A percentile compares a stretch with the other conserved stretches of the same genome.
Conservation (phyloP, 1,140 invertebrate genomes). For the Cotesia glomerata region DNA sequence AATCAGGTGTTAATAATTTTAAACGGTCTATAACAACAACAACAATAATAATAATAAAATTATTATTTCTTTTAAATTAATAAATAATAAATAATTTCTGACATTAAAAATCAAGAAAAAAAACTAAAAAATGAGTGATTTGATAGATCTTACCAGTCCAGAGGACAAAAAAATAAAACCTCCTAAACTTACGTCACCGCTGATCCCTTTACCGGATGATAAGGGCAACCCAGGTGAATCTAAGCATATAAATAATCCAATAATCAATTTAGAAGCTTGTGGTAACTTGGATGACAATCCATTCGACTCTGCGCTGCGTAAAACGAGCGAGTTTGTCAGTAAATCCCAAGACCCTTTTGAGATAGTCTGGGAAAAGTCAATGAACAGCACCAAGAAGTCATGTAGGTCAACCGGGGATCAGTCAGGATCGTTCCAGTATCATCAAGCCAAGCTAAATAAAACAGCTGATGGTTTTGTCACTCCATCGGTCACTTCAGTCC, state of each 20-base stretch:
- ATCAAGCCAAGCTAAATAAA: constrained; percentile 43
- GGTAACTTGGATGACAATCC: constrained; percentile 51
- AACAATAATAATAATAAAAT: background rate
- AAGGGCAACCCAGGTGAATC: background rate
- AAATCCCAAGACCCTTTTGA: constrained; percentile 55
- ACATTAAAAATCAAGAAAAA: background rate
- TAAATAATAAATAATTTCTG: background rate
- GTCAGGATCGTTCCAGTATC: constrained; percentile 18
- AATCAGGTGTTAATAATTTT: too few species aligned
- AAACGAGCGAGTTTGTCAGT: constrained; percentile 45
- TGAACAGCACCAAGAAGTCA: constrained; percentile 2
- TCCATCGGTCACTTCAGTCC: background rate
- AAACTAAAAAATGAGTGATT: background rate
- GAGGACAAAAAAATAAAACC: background rate
- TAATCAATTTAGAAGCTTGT: constrained; percentile 17
- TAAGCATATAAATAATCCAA: background rate
- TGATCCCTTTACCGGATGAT: constrained; percentile 5
- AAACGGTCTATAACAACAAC: too few species aligned
- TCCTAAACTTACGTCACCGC: constrained; percentile 7
- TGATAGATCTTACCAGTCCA: constrained; percentile 10
- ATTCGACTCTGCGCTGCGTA: constrained; percentile 48
- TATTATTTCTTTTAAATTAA: background rate
- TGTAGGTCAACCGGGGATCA: constrained; percentile 35
- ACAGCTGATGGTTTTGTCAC: constrained; percentile 39
- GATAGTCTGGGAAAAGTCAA: constrained; percentile 44